A percentile compares a stretch with the other conserved stretches of the same genome.
Evolutionary conservation across 2,888 invertebrate genomes (phyloP).

Genomic region (Sinodicranocentrus sp.): DNA sequence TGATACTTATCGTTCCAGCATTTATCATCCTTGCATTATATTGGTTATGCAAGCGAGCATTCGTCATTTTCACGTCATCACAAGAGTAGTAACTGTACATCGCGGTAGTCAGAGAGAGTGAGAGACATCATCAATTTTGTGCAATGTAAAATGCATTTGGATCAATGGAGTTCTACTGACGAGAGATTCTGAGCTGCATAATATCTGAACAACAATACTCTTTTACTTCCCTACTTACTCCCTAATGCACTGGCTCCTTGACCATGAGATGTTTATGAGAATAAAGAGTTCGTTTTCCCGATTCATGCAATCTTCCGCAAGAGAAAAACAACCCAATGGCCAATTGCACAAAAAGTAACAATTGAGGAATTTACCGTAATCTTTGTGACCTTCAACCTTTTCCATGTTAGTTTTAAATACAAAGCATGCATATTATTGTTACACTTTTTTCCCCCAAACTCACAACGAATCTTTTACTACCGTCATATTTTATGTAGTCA

Average conservation of each 20-base stretch:
- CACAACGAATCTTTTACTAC: conserved; percentile 35
- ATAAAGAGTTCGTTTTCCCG: conserved; percentile 29
- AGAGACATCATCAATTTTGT: no score
- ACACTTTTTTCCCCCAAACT: conserved; percentile 28
- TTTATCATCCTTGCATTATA: not conserved
- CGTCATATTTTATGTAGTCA: conserved; percentile 40
- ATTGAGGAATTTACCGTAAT: conserved; percentile 46
- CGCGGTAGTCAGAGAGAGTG: no score
- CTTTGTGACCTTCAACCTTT: conserved; percentile 42
- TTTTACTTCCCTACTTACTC: not conserved
- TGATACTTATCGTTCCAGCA: not conserved
- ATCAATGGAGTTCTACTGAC: no score
- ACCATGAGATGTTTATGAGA: conserved; percentile 31
- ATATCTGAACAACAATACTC: not conserved
- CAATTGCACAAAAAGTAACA: conserved; percentile 38
- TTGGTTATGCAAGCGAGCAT: conserved; percentile 21
- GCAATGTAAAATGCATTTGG: no score
- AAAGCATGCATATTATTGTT: conserved; percentile 13
- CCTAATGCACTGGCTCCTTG: conserved; percentile 27
- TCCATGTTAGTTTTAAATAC: conserved; percentile 10
- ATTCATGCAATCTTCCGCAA: conserved; percentile 53
- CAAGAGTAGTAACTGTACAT: not conserved
- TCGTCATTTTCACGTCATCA: conserved; percentile 27
- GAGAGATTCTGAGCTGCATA: no score
- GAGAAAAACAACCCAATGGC: conserved; percentile 31